Evolutionary conservation across 1,140 invertebrate species (phyloP).

Genomic region (Anoplophora glabripennis): DNA sequence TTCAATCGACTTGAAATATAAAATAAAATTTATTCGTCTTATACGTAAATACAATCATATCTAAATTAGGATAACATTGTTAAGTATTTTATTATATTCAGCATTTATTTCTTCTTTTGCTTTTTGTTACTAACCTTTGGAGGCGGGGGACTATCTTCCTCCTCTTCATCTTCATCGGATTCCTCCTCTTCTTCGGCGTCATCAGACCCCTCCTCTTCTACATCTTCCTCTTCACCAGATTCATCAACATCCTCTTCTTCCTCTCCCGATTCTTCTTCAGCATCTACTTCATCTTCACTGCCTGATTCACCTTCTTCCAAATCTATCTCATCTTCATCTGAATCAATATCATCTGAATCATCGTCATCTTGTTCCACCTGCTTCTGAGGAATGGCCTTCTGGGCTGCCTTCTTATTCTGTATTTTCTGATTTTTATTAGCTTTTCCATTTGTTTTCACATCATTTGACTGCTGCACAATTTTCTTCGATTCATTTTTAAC

Average conservation of each 20-base stretch:
- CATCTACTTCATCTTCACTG: slow-evolving; percentile 14
- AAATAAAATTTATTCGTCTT: slow-evolving; percentile 8
- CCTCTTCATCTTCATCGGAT: slow-evolving; percentile 30
- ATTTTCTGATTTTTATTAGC: neutral
- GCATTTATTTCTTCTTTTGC: slow-evolving; percentile 32
- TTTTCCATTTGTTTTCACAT: neutral
- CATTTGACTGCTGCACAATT: neutral
- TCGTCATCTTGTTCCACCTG: neutral
- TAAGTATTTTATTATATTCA: neutral
- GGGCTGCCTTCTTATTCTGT: neutral
- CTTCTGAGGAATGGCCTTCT: neutral
- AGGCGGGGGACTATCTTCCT: slow-evolving; percentile 17
- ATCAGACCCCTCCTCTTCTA: slow-evolving; percentile 21
- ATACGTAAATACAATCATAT: neutral
- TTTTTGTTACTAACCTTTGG: slow-evolving; percentile 35
- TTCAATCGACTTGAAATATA: slow-evolving; percentile 4
- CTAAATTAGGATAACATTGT: neutral
- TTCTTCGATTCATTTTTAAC: neutral
- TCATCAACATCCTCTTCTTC: slow-evolving; percentile 16
- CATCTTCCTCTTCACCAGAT: slow-evolving; percentile 8
- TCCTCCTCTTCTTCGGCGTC: slow-evolving; percentile 27
- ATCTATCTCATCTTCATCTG: slow-evolving; percentile 6
- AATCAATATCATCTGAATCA: neutral
- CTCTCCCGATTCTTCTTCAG: slow-evolving; percentile 12
- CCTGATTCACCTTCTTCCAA: slow-evolving; percentile 6